Conservation (phyloP, 1,140 invertebrate genomes). For the Augochlora pura region DNA sequence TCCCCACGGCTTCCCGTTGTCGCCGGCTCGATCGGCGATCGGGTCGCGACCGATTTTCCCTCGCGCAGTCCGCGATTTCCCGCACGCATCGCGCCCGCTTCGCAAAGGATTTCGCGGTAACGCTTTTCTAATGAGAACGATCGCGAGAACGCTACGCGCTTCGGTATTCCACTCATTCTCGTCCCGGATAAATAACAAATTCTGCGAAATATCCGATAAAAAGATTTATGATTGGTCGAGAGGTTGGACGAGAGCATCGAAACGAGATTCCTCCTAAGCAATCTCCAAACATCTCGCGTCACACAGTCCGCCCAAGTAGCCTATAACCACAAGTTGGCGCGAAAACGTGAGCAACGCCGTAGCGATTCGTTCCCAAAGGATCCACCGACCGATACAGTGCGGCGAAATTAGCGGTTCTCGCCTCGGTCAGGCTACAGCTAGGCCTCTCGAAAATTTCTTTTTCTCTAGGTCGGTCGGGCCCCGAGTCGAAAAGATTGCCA, state of each 20-base stretch:
- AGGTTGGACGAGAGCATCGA: too few relatives aligned
- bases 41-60: not conserved
- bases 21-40: not conserved
- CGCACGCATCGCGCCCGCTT: too few relatives aligned
- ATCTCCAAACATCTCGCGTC: not conserved
- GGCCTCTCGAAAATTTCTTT: not conserved
- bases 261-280: too few relatives aligned
- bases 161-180: too few relatives aligned
- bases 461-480: not conserved
- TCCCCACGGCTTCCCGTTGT: conserved; percentile 3
- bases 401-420: conserved; percentile 9
- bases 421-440: not conserved
- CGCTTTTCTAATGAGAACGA: too few relatives aligned
- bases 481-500: not conserved
- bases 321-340: not conserved
- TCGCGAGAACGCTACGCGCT: too few relatives aligned
- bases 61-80: not conserved
- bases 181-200: too few relatives aligned
- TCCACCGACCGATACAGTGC: not conserved
- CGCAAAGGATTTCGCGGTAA: too few relatives aligned
- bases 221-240: too few relatives aligned
- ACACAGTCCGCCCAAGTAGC: too few relatives aligned
- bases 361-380: not conserved
- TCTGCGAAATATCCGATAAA: too few relatives aligned
- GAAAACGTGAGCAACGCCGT: not conserved